Percentiles rank a stretch among this genome's conserved stretches.
Evolutionary conservation across 2,797 vertebrate genomes (phyloP).

Genomic region (Chloroceryle amazona): DNA sequence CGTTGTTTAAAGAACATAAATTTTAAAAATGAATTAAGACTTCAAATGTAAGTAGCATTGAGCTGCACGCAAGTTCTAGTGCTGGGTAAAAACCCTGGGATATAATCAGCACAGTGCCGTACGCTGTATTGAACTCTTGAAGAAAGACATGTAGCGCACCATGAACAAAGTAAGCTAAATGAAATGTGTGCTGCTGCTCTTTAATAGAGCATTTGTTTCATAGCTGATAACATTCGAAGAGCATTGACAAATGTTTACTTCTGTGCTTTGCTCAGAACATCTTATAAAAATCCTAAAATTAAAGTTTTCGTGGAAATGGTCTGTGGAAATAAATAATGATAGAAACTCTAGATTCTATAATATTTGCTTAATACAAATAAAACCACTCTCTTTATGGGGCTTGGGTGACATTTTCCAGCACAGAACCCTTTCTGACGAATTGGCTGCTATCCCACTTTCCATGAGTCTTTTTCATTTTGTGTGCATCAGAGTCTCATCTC

Average conservation of each 20-base stretch:
- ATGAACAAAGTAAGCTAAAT: neutral
- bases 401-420: neutral
- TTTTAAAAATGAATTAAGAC: neutral
- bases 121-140: neutral
- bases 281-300: neutral
- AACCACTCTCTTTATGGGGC: neutral
- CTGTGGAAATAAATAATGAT: neutral
- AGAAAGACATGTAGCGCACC: neutral
- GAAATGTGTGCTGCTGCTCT: neutral
- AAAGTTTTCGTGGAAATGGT: neutral
- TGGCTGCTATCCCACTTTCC: neutral
- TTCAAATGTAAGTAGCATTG: neutral
- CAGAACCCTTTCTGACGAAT: neutral
- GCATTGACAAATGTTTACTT: neutral
- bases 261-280: neutral
- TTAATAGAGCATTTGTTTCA: neutral
- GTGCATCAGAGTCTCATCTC: neutral
- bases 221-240: neutral
- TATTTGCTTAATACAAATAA: constrained; percentile 12
- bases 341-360: neutral
- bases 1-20: neutral
- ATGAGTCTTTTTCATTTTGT: neutral
- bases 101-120: neutral
- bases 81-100: neutral
- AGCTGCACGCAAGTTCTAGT: neutral